phyloP scores from a whole-genome alignment of 2,888 invertebrate species.

The Lithophane leautieri region DNA sequence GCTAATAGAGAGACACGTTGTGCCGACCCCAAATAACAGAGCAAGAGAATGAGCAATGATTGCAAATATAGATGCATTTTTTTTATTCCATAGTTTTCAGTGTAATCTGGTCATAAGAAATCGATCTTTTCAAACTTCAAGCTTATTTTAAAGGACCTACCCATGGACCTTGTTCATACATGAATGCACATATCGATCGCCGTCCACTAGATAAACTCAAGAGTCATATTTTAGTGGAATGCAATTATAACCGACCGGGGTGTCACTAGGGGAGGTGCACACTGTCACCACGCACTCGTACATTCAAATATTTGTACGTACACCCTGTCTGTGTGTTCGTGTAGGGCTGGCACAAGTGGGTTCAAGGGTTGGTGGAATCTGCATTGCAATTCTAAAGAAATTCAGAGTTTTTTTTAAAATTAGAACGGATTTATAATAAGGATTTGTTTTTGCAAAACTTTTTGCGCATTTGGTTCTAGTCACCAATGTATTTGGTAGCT shows the following conservation, averaged over 20 bases:
- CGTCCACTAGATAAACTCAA: conserved; percentile 77
- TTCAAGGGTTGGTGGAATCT: conserved; percentile 2
- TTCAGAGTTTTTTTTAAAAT: not conserved
- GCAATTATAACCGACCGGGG: conserved; percentile 86
- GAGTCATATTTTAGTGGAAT: conserved; percentile 89
- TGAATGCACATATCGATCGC: conserved; percentile 60
- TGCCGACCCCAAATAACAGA: not conserved
- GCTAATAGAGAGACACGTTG: too few species aligned
- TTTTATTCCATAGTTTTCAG: not conserved
- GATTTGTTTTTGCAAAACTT: not conserved
- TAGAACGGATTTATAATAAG: not conserved
- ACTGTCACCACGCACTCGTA: conserved; percentile 76
- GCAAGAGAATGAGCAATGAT: not conserved
- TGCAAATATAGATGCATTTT: not conserved
- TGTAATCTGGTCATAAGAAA: not conserved
- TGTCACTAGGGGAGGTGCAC: conserved; percentile 80
- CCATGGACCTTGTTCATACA: conserved; percentile 9
- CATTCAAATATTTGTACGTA: conserved; percentile 80
- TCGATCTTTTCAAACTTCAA: not conserved
- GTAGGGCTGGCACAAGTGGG: conserved; percentile 74
- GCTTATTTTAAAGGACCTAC: not conserved
- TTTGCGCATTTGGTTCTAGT: not conserved
- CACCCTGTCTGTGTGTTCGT: conserved; percentile 69
- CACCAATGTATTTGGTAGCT: not conserved
- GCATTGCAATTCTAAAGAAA: not conserved